Base-by-base conservation (phyloP, 2,797 vertebrate genomes). In the Arremon brunneinucha region DNA sequence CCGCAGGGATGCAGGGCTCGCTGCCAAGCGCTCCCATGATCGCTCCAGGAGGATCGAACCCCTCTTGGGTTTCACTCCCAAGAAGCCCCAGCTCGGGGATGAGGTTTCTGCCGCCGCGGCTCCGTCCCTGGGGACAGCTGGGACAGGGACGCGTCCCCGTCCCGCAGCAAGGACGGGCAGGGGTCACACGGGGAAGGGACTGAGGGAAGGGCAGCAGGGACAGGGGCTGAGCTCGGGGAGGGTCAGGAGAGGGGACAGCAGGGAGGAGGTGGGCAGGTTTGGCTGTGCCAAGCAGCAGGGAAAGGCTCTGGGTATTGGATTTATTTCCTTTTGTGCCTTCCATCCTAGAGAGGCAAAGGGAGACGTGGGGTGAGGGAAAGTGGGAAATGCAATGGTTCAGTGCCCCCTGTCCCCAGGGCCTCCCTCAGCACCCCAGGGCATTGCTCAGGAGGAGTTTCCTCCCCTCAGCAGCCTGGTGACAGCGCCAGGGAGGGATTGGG, bases 151-250 rank as follows among this genome's bases (percentile, higher is more conserved):
- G 16, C 22, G 2, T 11, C 81, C 70, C 35, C 1, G 5, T 41
- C 24, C 34, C 0, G 0, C 2, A 1, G 49, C 75, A 84, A 5
- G 69, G 30, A 30, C 0, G 4, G 74, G 41, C n/a, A 16, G 21
- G 63, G 37, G 47, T 17, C 80, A 11, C n/a, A n/a, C n/a, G n/a
- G n/a, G n/a, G n/a, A n/a, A n/a, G n/a, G n/a, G n/a, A n/a, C 55
- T 3, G n/a, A 15, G 12, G 1, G 52, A 16, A 57, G 34, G 80
- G 59, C 39, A 16, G 87, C 75, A 50, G 69, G 76, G 49, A 35
- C 13, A 35, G 72, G 70, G 32, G 10, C 56, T 47, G 84, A 70
- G 79, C 43, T 23, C 55, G 10, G 27, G 27, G 27, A 23, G 49
- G 55, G 4, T 46, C 69, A 20, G 77, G 30, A 27, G 39, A 67